A percentile compares a stretch with the other conserved stretches of the same genome.
These are phyloP conservation scores for Bimastos eiseni DNA, from an alignment of 2,888 invertebrate genomes.

Conservation along the genomic window DNA sequence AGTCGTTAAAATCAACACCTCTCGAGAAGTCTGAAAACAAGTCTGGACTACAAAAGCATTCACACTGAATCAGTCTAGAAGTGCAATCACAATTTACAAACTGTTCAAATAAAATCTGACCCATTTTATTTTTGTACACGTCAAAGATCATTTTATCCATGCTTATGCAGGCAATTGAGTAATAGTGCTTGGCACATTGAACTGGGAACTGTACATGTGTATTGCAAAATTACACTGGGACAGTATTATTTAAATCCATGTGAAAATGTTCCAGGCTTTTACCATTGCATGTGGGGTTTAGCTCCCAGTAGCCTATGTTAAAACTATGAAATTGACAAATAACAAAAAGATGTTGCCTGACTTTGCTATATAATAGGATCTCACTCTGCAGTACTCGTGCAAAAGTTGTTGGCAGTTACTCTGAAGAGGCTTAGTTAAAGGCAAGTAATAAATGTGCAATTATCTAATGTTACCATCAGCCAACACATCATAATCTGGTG, in stretches of 20 bases:
- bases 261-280: neutral
- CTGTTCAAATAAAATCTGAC: neutral
- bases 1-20: constrained; percentile 4
- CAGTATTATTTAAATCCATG: neutral
- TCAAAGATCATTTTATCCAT: neutral
- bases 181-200: neutral
- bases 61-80: neutral
- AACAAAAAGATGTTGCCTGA: too few relatives aligned
- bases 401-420: neutral
- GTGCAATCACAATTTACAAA: neutral
- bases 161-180: neutral
- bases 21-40: neutral
- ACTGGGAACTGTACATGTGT: neutral
- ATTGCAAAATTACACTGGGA: neutral
- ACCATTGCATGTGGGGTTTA: neutral
- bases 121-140: neutral
- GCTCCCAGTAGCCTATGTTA: too few relatives aligned
- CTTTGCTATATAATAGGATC: too few relatives aligned
- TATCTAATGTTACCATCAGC: neutral
- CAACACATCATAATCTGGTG: too few relatives aligned
- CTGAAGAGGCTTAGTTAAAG: neutral
- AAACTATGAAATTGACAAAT: too few relatives aligned
- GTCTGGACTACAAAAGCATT: constrained; percentile 6
- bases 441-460: neutral
- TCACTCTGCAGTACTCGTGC: too few relatives aligned